Conservation (phyloP, 2,888 invertebrate genomes). For the Caenorhabditis panamensis region DNA sequence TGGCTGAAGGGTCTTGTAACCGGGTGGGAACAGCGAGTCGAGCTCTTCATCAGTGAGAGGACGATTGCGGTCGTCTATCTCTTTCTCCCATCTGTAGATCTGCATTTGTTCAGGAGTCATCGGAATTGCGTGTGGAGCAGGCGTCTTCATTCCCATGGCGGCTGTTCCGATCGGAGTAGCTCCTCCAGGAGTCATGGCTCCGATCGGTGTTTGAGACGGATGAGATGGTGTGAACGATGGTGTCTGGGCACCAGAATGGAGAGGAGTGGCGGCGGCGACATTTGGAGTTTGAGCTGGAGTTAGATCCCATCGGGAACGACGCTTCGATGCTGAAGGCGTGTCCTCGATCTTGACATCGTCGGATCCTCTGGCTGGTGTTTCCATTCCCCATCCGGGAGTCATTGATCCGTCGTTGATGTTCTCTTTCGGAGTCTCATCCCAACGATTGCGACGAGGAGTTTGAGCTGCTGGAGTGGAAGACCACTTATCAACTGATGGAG, state of each 20-base stretch:
- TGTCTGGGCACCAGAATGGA: conserved; percentile 68
- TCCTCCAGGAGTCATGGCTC: conserved; percentile 82
- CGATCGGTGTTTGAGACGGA: conserved; percentile 61
- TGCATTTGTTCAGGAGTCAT: conserved; percentile 99
- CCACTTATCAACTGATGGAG: conserved; percentile 88
- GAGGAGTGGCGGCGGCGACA: conserved; percentile 59
- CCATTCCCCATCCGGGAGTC: conserved; percentile 92
- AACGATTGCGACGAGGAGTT: conserved; percentile 90
- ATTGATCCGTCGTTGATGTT: conserved; percentile 85
- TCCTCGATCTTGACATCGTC: conserved; percentile 84
- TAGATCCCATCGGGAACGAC: conserved; percentile 98
- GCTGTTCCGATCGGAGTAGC: conserved; percentile 86
- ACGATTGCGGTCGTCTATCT: conserved; percentile 97
- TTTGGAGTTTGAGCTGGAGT: conserved; percentile 87
- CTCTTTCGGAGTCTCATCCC: conserved; percentile 98
- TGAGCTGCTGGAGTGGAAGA: conserved; percentile 89
- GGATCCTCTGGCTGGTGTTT: conserved; percentile 90
- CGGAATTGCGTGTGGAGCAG: conserved; percentile 91
- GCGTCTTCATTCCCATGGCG: conserved; percentile 99
- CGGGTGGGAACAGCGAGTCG: conserved; percentile 97
- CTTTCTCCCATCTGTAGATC: conserved; percentile 84
- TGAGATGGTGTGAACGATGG: conserved; percentile 82
- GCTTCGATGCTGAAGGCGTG: conserved; percentile 94
- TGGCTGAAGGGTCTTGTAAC: conserved; percentile 94
- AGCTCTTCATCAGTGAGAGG: conserved; percentile 97